A percentile compares a stretch with the other conserved stretches of the same genome.
Conservation (phyloP, 2,113 vertebrate species). For the Pantherophis guttatus region DNA sequence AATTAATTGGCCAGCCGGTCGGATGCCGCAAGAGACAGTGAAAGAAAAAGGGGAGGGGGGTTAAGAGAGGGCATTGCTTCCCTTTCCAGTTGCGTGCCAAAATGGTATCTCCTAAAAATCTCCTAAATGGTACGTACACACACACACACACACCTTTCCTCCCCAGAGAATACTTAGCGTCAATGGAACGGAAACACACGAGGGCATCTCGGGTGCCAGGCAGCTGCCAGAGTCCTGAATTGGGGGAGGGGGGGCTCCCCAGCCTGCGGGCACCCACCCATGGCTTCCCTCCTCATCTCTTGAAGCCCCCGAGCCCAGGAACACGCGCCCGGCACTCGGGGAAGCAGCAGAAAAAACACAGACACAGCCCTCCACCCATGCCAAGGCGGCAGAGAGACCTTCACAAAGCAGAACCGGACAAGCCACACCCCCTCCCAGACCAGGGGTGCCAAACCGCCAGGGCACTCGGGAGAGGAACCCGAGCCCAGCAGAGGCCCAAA, state of each 20-base stretch:
- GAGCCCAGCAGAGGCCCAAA: constrained; percentile 50
- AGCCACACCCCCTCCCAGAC: too few species aligned
- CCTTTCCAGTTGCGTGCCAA: not conserved
- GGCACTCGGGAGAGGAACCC: constrained; percentile 30
- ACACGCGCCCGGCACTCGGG: not conserved
- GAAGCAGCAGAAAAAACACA: not conserved
- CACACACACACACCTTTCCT: too few species aligned
- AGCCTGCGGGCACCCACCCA: not conserved
- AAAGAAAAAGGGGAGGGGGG: too few species aligned
- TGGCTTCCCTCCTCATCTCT: not conserved
- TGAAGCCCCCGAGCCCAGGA: not conserved
- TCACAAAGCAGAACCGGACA: not conserved
- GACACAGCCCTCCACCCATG: not conserved
- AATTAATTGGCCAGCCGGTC: not conserved
- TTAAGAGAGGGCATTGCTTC: not conserved
- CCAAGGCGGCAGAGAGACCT: not conserved
- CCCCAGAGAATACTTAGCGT: not conserved
- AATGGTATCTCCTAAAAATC: too few species aligned
- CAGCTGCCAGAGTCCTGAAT: too few species aligned
- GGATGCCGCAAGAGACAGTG: not conserved
- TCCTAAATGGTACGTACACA: not conserved
- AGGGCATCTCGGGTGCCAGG: not conserved
- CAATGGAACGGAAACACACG: not conserved
- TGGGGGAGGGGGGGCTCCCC: not conserved
- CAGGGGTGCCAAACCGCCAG: not conserved